Conservation (phyloP, 2,113 vertebrate genomes). For the Scomber colias region DNA sequence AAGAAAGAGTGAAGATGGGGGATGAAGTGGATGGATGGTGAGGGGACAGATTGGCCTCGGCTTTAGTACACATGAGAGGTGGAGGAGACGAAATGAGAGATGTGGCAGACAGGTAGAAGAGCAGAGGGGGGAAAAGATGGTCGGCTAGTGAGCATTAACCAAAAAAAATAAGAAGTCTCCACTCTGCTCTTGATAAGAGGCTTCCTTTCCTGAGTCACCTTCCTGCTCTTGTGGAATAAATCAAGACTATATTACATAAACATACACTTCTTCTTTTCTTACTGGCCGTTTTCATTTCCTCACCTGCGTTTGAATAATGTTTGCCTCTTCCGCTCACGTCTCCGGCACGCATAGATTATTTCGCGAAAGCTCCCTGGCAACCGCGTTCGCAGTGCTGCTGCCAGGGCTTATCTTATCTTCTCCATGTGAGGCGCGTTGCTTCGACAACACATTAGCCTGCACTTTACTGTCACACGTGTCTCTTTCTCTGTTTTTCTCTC, state of each 20-base stretch:
- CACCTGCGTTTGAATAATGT: constrained; percentile 63
- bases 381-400: constrained; percentile 14
- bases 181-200: constrained; percentile 40
- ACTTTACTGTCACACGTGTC: constrained; percentile 29
- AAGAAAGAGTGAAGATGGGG: constrained; percentile 57
- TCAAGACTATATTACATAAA: constrained; percentile 51
- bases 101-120: not conserved
- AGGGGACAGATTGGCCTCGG: constrained; percentile 62
- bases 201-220: constrained; percentile 31
- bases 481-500: constrained; percentile 11
- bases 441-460: constrained; percentile 62
- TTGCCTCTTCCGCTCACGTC: constrained; percentile 44
- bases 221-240: constrained; percentile 28
- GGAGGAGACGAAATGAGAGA: constrained; percentile 30
- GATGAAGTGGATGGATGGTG: constrained; percentile 72
- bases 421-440: constrained; percentile 34
- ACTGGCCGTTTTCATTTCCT: constrained; percentile 72
- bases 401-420: constrained; percentile 53
- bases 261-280: constrained; percentile 47
- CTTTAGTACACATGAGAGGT: constrained; percentile 51
- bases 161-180: constrained; percentile 31
- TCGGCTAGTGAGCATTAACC: constrained; percentile 28
- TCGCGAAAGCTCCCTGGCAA: constrained; percentile 46
- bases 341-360: constrained; percentile 53
- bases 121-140: constrained; percentile 16